Conservation (phyloP, 2,113 vertebrate genomes). For the Microtus ochrogaster region DNA sequence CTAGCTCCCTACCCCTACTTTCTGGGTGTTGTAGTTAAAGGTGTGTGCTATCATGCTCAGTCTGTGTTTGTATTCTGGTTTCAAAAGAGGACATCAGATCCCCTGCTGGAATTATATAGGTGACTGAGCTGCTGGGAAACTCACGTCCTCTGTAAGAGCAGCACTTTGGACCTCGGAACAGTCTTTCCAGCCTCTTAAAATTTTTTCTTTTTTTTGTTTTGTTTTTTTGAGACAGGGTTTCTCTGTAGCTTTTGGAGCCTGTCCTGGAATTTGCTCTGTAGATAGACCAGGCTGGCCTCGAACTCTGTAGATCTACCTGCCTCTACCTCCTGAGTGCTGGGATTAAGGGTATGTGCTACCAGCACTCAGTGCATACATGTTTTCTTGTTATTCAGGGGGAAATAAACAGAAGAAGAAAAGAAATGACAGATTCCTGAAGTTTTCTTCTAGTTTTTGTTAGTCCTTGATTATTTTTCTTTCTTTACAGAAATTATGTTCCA, state of each 20-base stretch:
- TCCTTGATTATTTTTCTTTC: slow-evolving; percentile 59
- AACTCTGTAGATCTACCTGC: no score
- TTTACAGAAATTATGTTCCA: slow-evolving; percentile 83
- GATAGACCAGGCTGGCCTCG: no score
- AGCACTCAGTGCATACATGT: neutral
- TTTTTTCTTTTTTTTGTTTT: neutral
- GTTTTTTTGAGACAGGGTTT: no score
- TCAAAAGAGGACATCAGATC: neutral
- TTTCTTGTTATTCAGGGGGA: neutral
- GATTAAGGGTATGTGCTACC: no score
- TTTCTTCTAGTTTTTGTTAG: neutral
- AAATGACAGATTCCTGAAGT: neutral
- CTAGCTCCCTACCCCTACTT: neutral
- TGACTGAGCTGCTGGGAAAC: neutral
- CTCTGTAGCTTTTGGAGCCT: no score
- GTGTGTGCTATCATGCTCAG: neutral
- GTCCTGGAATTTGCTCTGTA: no score
- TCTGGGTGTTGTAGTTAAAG: neutral
- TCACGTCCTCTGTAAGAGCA: neutral
- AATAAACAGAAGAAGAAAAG: neutral
- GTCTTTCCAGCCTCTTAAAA: neutral
- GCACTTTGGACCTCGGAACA: neutral
- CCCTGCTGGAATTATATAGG: neutral
- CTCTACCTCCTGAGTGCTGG: no score
- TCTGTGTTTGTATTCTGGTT: neutral